phyloP scores from a whole-genome alignment of 2,113 vertebrate species.

The pig (Sus scrofa) region DNA sequence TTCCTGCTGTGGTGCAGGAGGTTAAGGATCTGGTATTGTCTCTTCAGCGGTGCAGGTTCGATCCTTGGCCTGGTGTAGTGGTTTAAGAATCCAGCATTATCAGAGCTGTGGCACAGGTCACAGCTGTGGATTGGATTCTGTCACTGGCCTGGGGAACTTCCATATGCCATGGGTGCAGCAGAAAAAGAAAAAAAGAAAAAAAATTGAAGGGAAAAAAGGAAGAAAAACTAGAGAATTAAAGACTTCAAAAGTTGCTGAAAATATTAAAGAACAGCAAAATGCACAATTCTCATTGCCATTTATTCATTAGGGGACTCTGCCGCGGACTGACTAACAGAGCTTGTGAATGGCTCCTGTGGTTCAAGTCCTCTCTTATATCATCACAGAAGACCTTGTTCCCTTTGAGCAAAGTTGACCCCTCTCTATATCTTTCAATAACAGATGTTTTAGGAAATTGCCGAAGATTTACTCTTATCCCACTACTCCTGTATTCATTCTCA shows the following conservation, averaged over 20 bases:
- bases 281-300: background rate
- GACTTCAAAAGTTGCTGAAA: background rate
- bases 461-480: slow-evolving; percentile 6
- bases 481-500: background rate
- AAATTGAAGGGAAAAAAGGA: background rate
- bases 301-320: background rate
- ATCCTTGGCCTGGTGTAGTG: too few relatives aligned
- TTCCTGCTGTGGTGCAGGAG: too few relatives aligned
- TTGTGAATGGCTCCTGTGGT: background rate
- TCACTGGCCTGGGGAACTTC: too few relatives aligned
- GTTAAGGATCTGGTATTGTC: too few relatives aligned
- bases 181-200: too few relatives aligned
- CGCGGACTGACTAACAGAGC: background rate
- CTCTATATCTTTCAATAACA: background rate
- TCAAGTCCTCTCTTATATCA: background rate
- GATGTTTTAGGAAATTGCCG: slow-evolving; percentile 1
- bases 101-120: too few relatives aligned
- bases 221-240: slow-evolving; percentile 47
- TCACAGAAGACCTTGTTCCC: background rate
- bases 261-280: slow-evolving; percentile 58
- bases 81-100: too few relatives aligned
- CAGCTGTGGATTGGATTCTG: too few relatives aligned
- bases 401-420: background rate
- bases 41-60: too few relatives aligned
- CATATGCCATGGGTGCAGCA: too few relatives aligned